phyloP scores from a whole-genome alignment of 2,113 vertebrate species.

The Cyphomyrus plagiostoma region DNA sequence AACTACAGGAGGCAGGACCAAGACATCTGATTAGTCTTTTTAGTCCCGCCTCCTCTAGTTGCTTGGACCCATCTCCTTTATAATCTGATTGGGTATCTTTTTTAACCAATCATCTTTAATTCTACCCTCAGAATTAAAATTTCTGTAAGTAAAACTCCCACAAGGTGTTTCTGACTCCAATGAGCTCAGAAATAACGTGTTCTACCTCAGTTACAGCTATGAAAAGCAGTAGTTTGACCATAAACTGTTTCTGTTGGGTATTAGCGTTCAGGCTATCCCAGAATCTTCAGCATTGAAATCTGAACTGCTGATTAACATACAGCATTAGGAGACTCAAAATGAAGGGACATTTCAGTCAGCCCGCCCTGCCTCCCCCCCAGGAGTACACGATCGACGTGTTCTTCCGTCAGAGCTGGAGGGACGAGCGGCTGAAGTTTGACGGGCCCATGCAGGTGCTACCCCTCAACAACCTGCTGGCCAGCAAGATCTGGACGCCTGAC shows the following conservation, averaged over 20 bases:
- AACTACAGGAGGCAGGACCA: too few relatives aligned
- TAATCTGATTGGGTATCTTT: too few relatives aligned
- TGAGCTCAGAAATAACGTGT: too few relatives aligned
- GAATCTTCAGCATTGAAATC: not conserved
- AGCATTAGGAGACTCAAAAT: not conserved
- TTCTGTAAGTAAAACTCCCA: too few relatives aligned
- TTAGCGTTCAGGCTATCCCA: not conserved
- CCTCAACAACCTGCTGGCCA: constrained; percentile 72
- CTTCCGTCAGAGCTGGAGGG: constrained; percentile 72
- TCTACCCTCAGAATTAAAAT: too few relatives aligned
- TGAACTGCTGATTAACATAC: not conserved
- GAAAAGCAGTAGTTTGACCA: not conserved
- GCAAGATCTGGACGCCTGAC: constrained; percentile 76
- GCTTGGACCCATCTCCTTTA: too few relatives aligned
- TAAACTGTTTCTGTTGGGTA: not conserved
- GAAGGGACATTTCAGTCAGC: not conserved
- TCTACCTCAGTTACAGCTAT: not conserved
- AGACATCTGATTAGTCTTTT: too few relatives aligned
- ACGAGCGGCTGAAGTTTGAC: constrained; percentile 69
- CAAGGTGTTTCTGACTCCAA: too few relatives aligned
- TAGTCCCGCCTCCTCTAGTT: too few relatives aligned
- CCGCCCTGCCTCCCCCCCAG: constrained; percentile 34
- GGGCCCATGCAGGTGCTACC: constrained; percentile 70
- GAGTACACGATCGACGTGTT: constrained; percentile 75
- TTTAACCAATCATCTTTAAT: too few relatives aligned